Conservation (phyloP, 2,888 invertebrate species). For the Sarcophaga rosellei region DNA sequence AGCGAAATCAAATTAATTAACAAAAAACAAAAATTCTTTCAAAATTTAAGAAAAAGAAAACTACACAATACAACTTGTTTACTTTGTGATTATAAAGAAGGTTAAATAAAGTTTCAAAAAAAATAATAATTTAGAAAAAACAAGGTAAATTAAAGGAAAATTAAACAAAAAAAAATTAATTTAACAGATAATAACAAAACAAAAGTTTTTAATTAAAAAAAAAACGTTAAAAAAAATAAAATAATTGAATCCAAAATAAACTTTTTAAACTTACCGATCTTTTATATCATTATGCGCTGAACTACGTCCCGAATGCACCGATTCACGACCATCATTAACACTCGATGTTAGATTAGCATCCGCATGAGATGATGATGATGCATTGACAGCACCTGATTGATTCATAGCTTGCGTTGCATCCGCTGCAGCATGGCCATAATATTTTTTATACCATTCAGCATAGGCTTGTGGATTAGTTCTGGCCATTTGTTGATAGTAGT, state of each 20-base stretch:
- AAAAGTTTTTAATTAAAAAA: slow-evolving; percentile 23
- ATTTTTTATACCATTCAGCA: slow-evolving; percentile 89
- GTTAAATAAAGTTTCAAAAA: slow-evolving; percentile 22
- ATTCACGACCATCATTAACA: slow-evolving; percentile 85
- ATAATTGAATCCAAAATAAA: slow-evolving; percentile 17
- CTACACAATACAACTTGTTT: slow-evolving; percentile 29
- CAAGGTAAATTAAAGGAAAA: not conserved
- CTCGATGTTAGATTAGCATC: slow-evolving; percentile 55
- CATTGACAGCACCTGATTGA: slow-evolving; percentile 71
- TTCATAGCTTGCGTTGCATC: slow-evolving; percentile 29
- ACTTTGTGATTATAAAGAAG: not conserved
- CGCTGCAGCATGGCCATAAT: slow-evolving; percentile 81
- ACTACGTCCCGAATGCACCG: slow-evolving; percentile 92
- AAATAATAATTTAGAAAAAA: slow-evolving; percentile 7
- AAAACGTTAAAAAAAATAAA: slow-evolving; percentile 25
- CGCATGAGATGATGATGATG: slow-evolving; percentile 27
- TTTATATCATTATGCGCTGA: slow-evolving; percentile 86
- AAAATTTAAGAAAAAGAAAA: too few species aligned
- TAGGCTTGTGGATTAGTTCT: slow-evolving; percentile 90
- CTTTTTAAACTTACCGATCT: slow-evolving; percentile 82
- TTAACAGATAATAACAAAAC: not conserved
- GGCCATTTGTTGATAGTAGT: slow-evolving; percentile 89
- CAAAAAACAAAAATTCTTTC: too few species aligned
- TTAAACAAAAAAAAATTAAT: slow-evolving; percentile 16
- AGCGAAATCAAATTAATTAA: too few species aligned